Percentiles rank a stretch among this genome's conserved stretches.
Conservation (phyloP, 2,888 invertebrate species). For the Xylophagus ater region DNA sequence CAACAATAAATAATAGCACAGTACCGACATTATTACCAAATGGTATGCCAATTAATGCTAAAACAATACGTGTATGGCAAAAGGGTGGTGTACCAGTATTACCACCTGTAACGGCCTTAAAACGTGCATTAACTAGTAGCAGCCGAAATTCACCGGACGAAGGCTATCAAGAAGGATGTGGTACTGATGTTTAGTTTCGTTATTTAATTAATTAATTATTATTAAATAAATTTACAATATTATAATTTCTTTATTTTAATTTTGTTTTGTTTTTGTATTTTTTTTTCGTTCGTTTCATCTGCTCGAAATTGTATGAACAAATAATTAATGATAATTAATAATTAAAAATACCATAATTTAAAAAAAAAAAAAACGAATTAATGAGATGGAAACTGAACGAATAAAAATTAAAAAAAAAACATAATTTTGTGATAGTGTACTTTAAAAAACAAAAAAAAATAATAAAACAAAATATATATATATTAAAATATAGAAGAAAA, state of each 20-base stretch:
- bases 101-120: conserved; percentile 74
- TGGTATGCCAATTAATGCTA: conserved; percentile 50
- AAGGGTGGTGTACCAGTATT: conserved; percentile 71
- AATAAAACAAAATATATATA: conserved; percentile 8
- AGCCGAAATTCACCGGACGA: conserved; percentile 81
- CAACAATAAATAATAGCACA: conserved; percentile 19
- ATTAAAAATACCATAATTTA: not conserved
- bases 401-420: conserved; percentile 12
- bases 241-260: no score
- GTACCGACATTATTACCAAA: conserved; percentile 28
- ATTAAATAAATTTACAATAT: no score
- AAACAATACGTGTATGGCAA: conserved; percentile 79
- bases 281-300: not conserved
- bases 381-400: conserved; percentile 6
- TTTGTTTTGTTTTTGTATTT: not conserved
- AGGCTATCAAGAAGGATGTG: conserved; percentile 86
- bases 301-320: not conserved
- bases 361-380: conserved; percentile 11
- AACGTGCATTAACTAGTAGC: conserved; percentile 70
- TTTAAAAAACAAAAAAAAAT: conserved; percentile 4
- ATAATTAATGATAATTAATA: not conserved
- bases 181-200: conserved; percentile 66
- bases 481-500: conserved; percentile 9
- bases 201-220: not conserved
- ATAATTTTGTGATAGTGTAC: conserved; percentile 18